Evolutionary conservation across 2,113 vertebrate genomes (phyloP), one percentile per base, ranked within the genome.

Genomic region (Condylura cristata): DNA sequence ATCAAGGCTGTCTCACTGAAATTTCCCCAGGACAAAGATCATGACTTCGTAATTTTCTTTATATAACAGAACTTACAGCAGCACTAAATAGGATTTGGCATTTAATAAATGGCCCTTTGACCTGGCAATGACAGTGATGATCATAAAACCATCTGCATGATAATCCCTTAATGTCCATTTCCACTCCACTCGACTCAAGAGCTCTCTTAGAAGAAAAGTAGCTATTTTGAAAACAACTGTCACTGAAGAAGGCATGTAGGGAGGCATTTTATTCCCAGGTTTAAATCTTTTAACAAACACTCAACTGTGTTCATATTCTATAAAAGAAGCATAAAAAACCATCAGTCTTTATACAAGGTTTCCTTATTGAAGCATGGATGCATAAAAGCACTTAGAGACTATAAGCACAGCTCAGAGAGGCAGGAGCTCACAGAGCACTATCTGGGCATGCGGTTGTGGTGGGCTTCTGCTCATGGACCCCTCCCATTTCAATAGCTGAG

Each of bases 261-360:
- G 51, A 89, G 28, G n/a, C 3, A 75, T 53, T 82, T 53, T 82
- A 10, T 14, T 82, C 41, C 75, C 78, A 85, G 28, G 53, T 89
- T 94, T n/a, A 92, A 93, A 58, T 11, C 30, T 90, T 13, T 56
- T n/a, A 79, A 90, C 5, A 92, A 79, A 88, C 79, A 41, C 34
- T 83, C 63, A 34, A 90, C 84, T 60, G 65, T 44, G 18, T 86
- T 94, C 82, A 39, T 81, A 51, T 89, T 90, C 75, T 93, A 71
- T 71, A 94, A 92, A 95, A 74, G 41, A 91, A 86, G 16, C 48
- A 80, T 58, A 30, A 32, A 39, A 89, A 95, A 82, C 76, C 95
- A 93, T 76, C n/a, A 96, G 32, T 71, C 61, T 79, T 91, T 76
- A 65, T 74, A 81, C 5, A 92, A 66, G 8, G 34, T 89, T 95